Percentiles rank a stretch among this genome's conserved stretches.
Evolutionary conservation across 2,888 invertebrate species (phyloP).

Genomic region (Lasioglossum vierecki): DNA sequence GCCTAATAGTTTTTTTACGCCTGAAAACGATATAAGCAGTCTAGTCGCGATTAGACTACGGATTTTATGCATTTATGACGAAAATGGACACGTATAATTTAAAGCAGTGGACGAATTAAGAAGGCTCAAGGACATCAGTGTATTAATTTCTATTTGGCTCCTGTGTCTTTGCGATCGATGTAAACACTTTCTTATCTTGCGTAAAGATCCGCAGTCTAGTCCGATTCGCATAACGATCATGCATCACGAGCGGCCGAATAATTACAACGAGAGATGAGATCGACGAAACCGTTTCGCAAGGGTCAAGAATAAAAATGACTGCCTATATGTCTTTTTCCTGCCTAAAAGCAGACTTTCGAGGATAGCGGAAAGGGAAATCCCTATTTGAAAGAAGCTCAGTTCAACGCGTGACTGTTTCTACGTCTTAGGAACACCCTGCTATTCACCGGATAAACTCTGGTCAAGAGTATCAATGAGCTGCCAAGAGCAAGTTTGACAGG

Average conservation of each 20-base stretch:
- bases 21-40: too few species aligned
- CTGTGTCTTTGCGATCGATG: too few species aligned
- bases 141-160: too few species aligned
- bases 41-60: neutral
- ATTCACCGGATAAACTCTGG: slow-evolving; percentile 87
- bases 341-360: slow-evolving; percentile 13
- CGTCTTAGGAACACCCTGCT: slow-evolving; percentile 87
- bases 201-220: neutral
- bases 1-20: too few species aligned
- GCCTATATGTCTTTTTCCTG: neutral
- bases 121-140: too few species aligned
- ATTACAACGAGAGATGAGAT: slow-evolving; percentile 57
- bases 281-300: slow-evolving; percentile 42
- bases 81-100: too few species aligned
- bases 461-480: slow-evolving; percentile 91
- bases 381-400: slow-evolving; percentile 65
- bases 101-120: too few species aligned
- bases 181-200: too few species aligned
- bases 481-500: slow-evolving; percentile 92
- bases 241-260: slow-evolving; percentile 2
- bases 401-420: slow-evolving; percentile 85
- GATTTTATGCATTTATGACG: too few species aligned
- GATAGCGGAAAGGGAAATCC: slow-evolving; percentile 14
- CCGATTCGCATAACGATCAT: neutral
- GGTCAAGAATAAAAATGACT: slow-evolving; percentile 25